Evolutionary conservation across 2,888 invertebrate genomes (phyloP), one percentile per base, ranked within the genome.

Genomic region (Sepioteuthis lessoniana): DNA sequence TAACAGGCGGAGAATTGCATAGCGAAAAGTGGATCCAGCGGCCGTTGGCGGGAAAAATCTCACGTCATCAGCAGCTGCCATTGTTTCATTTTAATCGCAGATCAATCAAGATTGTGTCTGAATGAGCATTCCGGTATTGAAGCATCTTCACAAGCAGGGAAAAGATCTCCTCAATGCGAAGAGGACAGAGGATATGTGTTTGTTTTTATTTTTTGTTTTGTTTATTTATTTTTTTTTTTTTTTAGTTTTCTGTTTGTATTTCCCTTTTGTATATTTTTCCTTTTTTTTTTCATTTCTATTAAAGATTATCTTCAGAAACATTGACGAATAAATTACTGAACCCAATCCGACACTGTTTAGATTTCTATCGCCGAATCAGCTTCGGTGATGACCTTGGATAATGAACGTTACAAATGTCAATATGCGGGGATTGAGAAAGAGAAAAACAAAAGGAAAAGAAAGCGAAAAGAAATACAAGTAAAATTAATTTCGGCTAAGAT

Each of bases 11-110:
- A 76, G 76, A 76, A 76, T 76, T 76, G 76, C 76, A 76, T 1
- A 76, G 76, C 76, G n/a, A n/a, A 76, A 76, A 76, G 76, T 76
- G 76, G 76, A 76, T n/a, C 76, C 76, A 76, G 76, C 76, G 76
- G 76, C 76, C 76, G n/a, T 76, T 76, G 76, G 76, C 76, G 76
- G 76, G 76, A 76, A 76, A 76, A 76, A 76, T 35, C 76, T 76
- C 76, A 76, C 76, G 76, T 76, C 76, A 76, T 76, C 76, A 76
- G n/a, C 76, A 76, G 76, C 76, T 76, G 76, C 76, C 76, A 76
- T 76, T 76, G 76, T 76, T 76, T 76, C 76, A 76, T 76, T 76
- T 76, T 76, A 76, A 76, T 76, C 76, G 76, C 76, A n/a, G 76
- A 76, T 76, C 76, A 76, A 76, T 76, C 76, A 76, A 19, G 76